These are phyloP conservation scores for Sitodiplosis mosellana DNA, from an alignment of 1,140 invertebrate genomes.

Conservation along the genomic window DNA sequence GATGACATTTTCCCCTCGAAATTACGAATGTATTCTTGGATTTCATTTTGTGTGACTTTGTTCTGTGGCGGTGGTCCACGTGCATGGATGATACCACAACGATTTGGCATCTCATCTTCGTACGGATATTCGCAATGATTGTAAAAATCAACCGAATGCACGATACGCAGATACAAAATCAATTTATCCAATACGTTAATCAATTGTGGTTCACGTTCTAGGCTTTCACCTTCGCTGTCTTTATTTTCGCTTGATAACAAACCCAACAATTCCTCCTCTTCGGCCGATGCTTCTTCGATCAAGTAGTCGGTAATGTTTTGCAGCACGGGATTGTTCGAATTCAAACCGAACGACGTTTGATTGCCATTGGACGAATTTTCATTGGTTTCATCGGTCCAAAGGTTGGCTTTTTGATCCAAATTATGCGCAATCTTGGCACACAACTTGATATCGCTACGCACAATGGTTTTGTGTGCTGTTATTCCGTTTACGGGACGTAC, in stretches of 20 bases:
- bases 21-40: constrained; percentile 56
- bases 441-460: constrained; percentile 81
- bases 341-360: constrained; percentile 47
- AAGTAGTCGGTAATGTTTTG: constrained; percentile 96
- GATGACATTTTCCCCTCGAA: constrained; percentile 78
- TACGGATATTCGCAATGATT: constrained; percentile 98
- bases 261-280: constrained; percentile 91
- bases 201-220: constrained; percentile 64
- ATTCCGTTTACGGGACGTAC: constrained; percentile 87
- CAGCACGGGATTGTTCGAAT: constrained; percentile 86
- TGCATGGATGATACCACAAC: constrained; percentile 96
- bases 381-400: constrained; percentile 41
- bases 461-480: constrained; percentile 75
- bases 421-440: constrained; percentile 91
- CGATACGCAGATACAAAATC: constrained; percentile 84
- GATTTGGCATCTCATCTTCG: constrained; percentile 99
- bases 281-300: constrained; percentile 94
- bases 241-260: constrained; percentile 36
- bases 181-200: constrained; percentile 56
- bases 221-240: constrained; percentile 31
- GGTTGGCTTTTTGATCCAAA: constrained; percentile 63
- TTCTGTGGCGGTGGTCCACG: constrained; percentile 65
- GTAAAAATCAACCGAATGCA: constrained; percentile 98
- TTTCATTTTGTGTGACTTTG: constrained; percentile 48
- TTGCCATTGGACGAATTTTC: not conserved